Evolutionary conservation across 2,113 vertebrate genomes (phyloP).

Genomic region (Vidua macroura): DNA sequence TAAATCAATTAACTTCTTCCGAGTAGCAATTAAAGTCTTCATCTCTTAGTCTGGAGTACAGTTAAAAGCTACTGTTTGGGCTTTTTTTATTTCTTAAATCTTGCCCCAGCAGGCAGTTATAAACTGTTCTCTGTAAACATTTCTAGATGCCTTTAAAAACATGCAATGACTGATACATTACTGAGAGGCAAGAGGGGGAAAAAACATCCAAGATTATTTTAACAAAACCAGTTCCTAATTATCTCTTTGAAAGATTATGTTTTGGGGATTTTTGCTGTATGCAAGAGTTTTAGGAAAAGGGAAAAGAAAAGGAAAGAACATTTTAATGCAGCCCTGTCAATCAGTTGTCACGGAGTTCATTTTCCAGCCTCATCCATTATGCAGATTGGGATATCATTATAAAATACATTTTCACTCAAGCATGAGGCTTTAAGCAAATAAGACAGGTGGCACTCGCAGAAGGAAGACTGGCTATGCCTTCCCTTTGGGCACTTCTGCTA

Average conservation of each 20-base stretch:
- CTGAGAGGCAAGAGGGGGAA: background rate
- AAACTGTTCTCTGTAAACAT: background rate
- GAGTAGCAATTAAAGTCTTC: background rate
- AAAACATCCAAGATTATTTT: background rate
- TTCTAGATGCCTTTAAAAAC: background rate
- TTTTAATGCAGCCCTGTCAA: slow-evolving; percentile 32
- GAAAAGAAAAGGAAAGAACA: background rate
- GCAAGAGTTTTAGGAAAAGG: background rate
- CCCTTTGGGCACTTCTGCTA: slow-evolving; percentile 2
- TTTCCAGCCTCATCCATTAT: slow-evolving; percentile 47
- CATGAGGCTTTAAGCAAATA: slow-evolving; percentile 25
- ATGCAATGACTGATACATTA: background rate
- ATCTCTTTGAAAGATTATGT: background rate
- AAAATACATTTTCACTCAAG: slow-evolving; percentile 7
- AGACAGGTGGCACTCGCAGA: background rate
- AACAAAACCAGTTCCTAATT: slow-evolving; percentile 9
- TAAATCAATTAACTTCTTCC: background rate
- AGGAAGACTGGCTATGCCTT: background rate
- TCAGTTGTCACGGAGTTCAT: slow-evolving; percentile 21
- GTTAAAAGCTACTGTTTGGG: background rate
- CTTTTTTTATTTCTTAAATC: background rate
- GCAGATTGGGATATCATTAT: slow-evolving; percentile 32
- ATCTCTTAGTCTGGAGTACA: background rate
- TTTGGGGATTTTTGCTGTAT: background rate
- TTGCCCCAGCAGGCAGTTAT: background rate